Percentiles rank a stretch among this genome's conserved stretches.
Conservation (phyloP, 30 jellyfish, hydroid and myxozoan genomes). For the Aurelia aurita region DNA sequence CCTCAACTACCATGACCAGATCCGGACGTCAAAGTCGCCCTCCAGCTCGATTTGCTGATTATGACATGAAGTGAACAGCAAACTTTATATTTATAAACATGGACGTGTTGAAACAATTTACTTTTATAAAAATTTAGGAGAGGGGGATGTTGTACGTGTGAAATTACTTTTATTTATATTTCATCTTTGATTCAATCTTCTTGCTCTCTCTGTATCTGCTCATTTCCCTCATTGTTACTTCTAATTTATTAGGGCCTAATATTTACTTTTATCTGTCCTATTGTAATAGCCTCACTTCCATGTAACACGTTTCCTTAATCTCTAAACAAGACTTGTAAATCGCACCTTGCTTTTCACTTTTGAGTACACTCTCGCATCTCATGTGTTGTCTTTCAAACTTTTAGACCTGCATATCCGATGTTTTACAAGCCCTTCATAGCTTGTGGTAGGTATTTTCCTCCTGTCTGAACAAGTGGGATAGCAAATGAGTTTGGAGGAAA, state of each 20-base stretch:
- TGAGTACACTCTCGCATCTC: neutral
- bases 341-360: neutral
- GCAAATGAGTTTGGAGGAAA: too few species aligned
- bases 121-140: too few species aligned
- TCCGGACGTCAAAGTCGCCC: constrained; percentile 68
- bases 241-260: neutral
- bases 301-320: neutral
- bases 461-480: too few species aligned
- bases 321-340: neutral
- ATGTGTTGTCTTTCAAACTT: too few species aligned
- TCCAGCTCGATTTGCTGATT: constrained; percentile 38
- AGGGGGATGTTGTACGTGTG: too few species aligned
- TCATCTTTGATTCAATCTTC: neutral
- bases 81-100: too few species aligned
- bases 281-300: constrained; percentile 1
- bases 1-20: constrained; percentile 41
- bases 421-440: too few species aligned
- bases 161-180: neutral
- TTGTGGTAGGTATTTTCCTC: too few species aligned
- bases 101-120: too few species aligned
- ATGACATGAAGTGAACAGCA: constrained; percentile 1
- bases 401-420: too few species aligned
- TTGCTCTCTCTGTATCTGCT: neutral
- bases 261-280: neutral
- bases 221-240: neutral